These are phyloP conservation scores for Chunga burmeisteri DNA, from an alignment of 2,113 vertebrate genomes.

Conservation along the genomic window DNA sequence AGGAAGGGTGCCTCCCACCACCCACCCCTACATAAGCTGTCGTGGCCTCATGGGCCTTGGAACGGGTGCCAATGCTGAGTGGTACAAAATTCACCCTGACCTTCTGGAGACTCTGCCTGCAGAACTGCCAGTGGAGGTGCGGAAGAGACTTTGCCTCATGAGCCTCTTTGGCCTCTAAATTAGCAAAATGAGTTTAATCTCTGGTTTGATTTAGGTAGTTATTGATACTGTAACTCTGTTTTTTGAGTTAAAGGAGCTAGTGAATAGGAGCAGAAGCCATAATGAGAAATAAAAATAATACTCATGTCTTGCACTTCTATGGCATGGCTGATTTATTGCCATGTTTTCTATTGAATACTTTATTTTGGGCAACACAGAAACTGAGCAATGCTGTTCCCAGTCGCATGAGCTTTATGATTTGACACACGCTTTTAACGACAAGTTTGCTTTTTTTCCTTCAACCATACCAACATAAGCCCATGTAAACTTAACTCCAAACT, in stretches of 20 bases:
- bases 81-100: background rate
- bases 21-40: background rate
- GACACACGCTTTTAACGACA: background rate
- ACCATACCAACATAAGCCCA: background rate
- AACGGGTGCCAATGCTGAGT: background rate
- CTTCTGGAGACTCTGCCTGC: background rate
- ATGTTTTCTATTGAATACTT: background rate
- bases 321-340: background rate
- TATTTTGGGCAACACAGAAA: background rate
- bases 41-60: background rate
- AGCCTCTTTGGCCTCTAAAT: background rate
- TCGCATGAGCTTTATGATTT: background rate
- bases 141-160: background rate
- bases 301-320: background rate
- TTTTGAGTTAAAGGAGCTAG: background rate
- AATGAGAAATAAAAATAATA: background rate
- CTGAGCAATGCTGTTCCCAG: background rate
- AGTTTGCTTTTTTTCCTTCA: background rate
- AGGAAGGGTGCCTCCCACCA: background rate
- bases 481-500: background rate
- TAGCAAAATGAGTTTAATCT: background rate
- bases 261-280: background rate
- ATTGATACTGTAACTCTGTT: background rate
- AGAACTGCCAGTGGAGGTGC: background rate
- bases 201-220: background rate